Evolutionary conservation across 2,113 vertebrate genomes (phyloP).

Genomic region (Macroglossus sobrinus): DNA sequence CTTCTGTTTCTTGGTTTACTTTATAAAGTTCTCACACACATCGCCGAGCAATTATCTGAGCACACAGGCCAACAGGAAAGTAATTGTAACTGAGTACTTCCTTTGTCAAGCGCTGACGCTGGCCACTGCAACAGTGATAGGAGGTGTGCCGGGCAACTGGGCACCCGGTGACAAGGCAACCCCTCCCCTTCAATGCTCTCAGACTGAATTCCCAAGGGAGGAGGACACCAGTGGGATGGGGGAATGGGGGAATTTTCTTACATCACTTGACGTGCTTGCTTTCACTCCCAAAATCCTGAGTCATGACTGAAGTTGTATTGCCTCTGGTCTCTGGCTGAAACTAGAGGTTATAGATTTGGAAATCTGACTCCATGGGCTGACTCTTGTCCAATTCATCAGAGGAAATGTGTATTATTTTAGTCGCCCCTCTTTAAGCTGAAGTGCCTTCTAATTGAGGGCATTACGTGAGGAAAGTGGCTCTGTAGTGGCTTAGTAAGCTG

Average conservation of each 20-base stretch:
- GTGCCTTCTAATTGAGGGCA: slow-evolving; percentile 37
- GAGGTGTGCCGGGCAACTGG: background rate
- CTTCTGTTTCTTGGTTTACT: slow-evolving; percentile 53
- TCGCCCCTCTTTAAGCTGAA: background rate
- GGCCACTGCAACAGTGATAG: background rate
- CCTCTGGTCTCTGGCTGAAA: slow-evolving; percentile 53
- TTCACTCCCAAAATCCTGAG: slow-evolving; percentile 83
- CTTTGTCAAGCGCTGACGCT: slow-evolving; percentile 72
- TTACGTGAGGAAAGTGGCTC: slow-evolving; percentile 58
- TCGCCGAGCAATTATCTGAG: slow-evolving; percentile 52
- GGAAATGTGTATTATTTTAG: slow-evolving; percentile 39
- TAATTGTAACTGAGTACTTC: slow-evolving; percentile 54
- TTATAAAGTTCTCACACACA: slow-evolving; percentile 55
- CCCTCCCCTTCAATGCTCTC: background rate
- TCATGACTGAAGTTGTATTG: slow-evolving; percentile 72
- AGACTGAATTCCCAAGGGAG: slow-evolving; percentile 42
- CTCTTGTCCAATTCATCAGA: slow-evolving; percentile 12
- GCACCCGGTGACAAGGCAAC: background rate
- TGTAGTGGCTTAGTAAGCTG: slow-evolving; percentile 57
- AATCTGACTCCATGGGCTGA: slow-evolving; percentile 60
- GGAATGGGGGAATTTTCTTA: slow-evolving; percentile 78
- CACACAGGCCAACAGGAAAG: slow-evolving; percentile 65
- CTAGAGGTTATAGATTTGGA: slow-evolving; percentile 76
- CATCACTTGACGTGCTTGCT: slow-evolving; percentile 76
- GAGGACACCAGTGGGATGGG: background rate